Evolutionary conservation across 1,140 invertebrate genomes (phyloP), one percentile per base, ranked within the genome.

Genomic region (Frieseomelitta varia): DNA sequence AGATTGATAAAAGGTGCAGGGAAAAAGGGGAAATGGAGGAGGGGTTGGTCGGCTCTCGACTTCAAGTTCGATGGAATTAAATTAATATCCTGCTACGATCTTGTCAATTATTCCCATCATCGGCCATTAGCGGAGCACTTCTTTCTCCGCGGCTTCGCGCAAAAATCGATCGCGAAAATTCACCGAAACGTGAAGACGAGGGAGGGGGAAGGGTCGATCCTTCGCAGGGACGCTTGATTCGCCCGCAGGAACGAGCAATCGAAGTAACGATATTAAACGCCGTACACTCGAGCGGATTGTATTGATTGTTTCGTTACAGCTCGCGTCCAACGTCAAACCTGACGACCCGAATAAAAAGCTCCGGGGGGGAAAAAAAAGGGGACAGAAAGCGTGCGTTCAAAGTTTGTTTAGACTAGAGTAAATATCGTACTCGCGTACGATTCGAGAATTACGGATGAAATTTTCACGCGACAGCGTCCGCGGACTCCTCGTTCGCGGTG

Each of bases 271-370:
- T 71, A 78, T 83, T 83, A 83, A 83, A 83, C 56, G 75, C 69
- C 53, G 53, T 75, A 71, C 74, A 82, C 27, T n/a, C 63, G 65
- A 34, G 27, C 55, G 65, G 65, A 71, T 83, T 47, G 74, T 76
- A 78, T 83, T 21, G 75, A 83, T 83, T 83, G 81, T 83, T 83
- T 78, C 81, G 81, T 78, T 71, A 39, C 21, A 79, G 55, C 19
- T 47, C 63, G 24, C n/a, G 30, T 55, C 27, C 2, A 2, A n/a
- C 76, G 65, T 61, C 83, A 56, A 84, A 58, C 34, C 68, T 17
- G 71, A 24, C 34, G 78, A 80, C 58, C 69, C 2, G 51, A 71
- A 80, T 73, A 74, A 39, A 56, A 47, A 34, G 27, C n/a, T 19
- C 21, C 10, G 27, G n/a, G 34, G 47, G 19, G 51, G 8, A 3